Conservation (phyloP, 2,797 vertebrate genomes). For the Takifugu ocellatus region DNA sequence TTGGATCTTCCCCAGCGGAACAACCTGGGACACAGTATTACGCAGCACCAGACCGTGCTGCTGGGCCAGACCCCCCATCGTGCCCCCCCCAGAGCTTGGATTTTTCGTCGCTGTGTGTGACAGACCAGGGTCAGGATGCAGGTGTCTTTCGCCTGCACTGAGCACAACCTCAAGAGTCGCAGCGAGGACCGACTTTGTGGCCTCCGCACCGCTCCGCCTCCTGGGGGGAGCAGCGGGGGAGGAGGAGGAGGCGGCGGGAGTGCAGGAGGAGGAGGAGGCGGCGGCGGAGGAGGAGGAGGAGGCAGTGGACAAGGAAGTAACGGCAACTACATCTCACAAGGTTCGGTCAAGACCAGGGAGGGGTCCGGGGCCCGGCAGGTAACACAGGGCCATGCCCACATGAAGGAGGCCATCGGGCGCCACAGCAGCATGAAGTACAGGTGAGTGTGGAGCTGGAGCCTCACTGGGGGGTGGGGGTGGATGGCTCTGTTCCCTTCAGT, state of each 20-base stretch:
- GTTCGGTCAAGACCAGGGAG: slow-evolving; percentile 72
- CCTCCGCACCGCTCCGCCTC: slow-evolving; percentile 77
- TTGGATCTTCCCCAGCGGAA: slow-evolving; percentile 25
- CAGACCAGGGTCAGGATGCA: slow-evolving; percentile 72
- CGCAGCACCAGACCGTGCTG: slow-evolving; percentile 36
- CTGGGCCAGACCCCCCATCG: neutral
- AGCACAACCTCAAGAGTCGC: slow-evolving; percentile 83
- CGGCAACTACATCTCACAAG: slow-evolving; percentile 72
- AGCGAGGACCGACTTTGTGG: slow-evolving; percentile 81
- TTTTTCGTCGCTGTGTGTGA: slow-evolving; percentile 12
- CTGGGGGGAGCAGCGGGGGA: slow-evolving; percentile 72
- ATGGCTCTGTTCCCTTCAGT: slow-evolving; percentile 32
- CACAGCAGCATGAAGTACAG: slow-evolving; percentile 82
- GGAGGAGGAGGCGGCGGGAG: slow-evolving; percentile 57
- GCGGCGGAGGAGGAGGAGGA: slow-evolving; percentile 57
- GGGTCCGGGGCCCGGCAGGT: slow-evolving; percentile 58
- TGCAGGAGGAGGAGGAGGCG: slow-evolving; percentile 33
- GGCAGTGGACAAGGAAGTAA: slow-evolving; percentile 71
- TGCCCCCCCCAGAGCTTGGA: neutral
- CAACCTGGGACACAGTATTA: slow-evolving; percentile 22
- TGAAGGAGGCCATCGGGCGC: slow-evolving; percentile 81
- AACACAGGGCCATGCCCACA: slow-evolving; percentile 78
- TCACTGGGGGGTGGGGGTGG: neutral
- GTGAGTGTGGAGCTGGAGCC: slow-evolving; percentile 58
- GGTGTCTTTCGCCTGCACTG: slow-evolving; percentile 82